Percentiles rank a stretch among this genome's conserved stretches.
phyloP scores from a whole-genome alignment of 1,140 invertebrate genomes.

The Lucilia sericata region DNA sequence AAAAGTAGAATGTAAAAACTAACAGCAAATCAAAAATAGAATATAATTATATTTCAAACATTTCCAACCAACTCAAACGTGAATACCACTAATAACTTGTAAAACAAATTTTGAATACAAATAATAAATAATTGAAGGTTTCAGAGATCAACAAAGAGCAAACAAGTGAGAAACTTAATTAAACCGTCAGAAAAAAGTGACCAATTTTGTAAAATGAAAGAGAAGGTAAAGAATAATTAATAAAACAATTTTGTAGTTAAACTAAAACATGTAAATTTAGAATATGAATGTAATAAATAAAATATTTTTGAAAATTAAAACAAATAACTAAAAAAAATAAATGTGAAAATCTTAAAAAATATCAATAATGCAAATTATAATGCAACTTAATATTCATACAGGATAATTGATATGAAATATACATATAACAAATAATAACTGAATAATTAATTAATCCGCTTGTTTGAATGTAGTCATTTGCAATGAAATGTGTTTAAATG shows the following conservation, averaged over 20 bases:
- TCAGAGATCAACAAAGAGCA: constrained; percentile 14
- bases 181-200: background rate
- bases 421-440: too few species aligned
- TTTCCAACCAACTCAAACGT: background rate
- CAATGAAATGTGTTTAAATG: background rate
- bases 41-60: background rate
- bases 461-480: background rate
- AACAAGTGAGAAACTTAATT: background rate
- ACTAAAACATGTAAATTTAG: background rate
- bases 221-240: background rate
- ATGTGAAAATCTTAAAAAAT: background rate
- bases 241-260: background rate
- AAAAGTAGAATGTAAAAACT: background rate
- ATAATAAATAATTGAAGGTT: background rate
- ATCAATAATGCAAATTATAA: background rate
- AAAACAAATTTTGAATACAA: constrained; percentile 3
- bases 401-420: background rate
- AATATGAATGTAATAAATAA: background rate
- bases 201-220: background rate
- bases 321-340: background rate
- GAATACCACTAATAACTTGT: background rate
- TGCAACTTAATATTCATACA: background rate
- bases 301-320: background rate
- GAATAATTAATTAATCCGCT: background rate
- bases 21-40: background rate